Percentiles rank a stretch among this genome's conserved stretches.
Evolutionary conservation across 2,797 vertebrate genomes (phyloP).

Genomic region (Gallinago nigripennis): DNA sequence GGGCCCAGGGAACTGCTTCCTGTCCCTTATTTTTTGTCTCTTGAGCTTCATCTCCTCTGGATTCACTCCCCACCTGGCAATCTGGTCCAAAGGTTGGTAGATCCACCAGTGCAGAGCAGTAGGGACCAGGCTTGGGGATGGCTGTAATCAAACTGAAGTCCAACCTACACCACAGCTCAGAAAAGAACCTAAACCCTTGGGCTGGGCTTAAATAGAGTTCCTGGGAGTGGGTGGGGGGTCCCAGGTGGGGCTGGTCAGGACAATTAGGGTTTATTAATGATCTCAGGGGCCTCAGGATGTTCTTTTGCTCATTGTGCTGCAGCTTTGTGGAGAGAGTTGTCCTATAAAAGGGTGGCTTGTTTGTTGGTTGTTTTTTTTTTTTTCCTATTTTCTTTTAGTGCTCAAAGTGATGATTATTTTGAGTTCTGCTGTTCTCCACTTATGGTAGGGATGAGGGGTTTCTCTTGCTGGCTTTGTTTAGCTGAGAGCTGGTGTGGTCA

Average conservation of each 20-base stretch:
- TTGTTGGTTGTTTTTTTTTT: neutral
- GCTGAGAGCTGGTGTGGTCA: neutral
- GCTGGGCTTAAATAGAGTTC: neutral
- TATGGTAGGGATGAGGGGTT: neutral
- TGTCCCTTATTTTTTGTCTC: neutral
- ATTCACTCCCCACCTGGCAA: neutral
- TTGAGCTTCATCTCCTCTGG: neutral
- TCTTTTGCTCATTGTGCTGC: rapidly evolving
- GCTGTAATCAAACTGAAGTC: neutral
- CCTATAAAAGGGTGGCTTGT: neutral
- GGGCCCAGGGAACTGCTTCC: neutral
- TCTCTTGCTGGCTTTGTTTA: neutral
- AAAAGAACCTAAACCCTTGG: neutral
- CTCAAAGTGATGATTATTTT: neutral
- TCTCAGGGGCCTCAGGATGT: neutral
- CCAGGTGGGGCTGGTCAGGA: neutral
- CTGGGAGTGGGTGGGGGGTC: neutral
- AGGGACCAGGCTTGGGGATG: rapidly evolving
- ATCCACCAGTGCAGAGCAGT: neutral
- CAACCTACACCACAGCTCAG: neutral
- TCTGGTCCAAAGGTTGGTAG: neutral
- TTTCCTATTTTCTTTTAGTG: neutral
- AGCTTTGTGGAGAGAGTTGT: neutral
- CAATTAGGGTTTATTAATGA: neutral
- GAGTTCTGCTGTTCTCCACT: neutral